These are phyloP conservation scores for Paracanthobrama guichenoti DNA, from an alignment of 2,113 vertebrate genomes.

Conservation along the genomic window DNA sequence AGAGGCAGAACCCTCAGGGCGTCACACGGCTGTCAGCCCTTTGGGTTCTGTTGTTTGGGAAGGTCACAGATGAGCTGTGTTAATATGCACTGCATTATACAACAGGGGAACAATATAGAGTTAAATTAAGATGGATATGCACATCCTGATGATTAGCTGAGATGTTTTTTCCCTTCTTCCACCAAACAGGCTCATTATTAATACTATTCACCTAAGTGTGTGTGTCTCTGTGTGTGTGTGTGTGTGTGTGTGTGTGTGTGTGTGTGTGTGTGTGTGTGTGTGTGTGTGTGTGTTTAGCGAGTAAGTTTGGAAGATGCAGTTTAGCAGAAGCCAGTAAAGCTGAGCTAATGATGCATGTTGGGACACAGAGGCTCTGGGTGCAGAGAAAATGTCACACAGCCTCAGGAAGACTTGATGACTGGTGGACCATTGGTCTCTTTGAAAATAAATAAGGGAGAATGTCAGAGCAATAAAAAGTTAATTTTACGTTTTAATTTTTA, in stretches of 20 bases:
- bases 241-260: neutral
- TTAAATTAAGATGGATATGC: neutral
- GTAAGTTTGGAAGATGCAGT: neutral
- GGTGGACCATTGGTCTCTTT: neutral
- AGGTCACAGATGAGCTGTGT: slow-evolving; percentile 44
- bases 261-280: neutral
- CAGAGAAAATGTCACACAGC: neutral
- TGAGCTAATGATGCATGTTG: slow-evolving; percentile 20
- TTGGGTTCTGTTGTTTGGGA: slow-evolving; percentile 41
- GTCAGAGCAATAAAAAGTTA: neutral
- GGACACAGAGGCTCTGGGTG: neutral
- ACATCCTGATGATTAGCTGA: neutral
- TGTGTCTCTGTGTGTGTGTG: neutral
- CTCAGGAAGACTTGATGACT: neutral
- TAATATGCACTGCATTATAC: slow-evolving; percentile 51
- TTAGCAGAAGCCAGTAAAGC: slow-evolving; percentile 25
- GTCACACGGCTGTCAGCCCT: neutral
- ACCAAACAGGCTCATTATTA: neutral
- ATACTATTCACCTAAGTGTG: neutral
- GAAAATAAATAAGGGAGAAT: neutral
- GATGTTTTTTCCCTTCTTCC: neutral
- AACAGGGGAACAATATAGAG: neutral
- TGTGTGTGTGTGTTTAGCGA: neutral
- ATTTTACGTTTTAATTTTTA: neutral
- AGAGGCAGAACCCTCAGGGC: neutral